Evolutionary conservation across 2,888 invertebrate genomes (phyloP).

Genomic region (Idaea biselata): DNA sequence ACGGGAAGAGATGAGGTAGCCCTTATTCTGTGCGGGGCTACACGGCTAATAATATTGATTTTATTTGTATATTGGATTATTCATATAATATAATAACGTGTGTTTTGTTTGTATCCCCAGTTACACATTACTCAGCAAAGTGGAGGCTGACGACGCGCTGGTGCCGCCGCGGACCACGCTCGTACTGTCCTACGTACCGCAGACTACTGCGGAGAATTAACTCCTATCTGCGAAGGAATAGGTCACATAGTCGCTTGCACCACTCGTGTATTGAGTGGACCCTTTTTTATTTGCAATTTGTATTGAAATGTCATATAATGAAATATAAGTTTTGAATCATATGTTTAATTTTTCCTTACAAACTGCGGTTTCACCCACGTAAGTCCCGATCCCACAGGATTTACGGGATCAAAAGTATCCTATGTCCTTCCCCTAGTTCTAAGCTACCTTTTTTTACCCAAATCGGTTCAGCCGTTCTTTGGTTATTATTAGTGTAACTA

Average conservation of each 20-base stretch:
- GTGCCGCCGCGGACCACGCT: conserved; percentile 83
- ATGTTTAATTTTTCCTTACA: conserved; percentile 22
- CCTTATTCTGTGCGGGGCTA: too few relatives aligned
- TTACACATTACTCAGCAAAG: conserved; percentile 62
- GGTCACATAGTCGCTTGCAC: conserved; percentile 18
- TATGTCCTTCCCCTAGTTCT: too few relatives aligned
- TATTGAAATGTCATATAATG: conserved; percentile 12
- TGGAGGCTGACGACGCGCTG: conserved; percentile 75
- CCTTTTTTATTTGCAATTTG: conserved; percentile 22
- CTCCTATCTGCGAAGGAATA: not conserved
- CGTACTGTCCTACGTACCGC: conserved; percentile 86
- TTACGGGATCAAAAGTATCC: too few relatives aligned
- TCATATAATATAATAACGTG: too few relatives aligned
- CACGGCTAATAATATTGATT: too few relatives aligned
- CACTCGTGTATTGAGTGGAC: conserved; percentile 21
- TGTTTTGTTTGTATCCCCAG: conserved; percentile 74
- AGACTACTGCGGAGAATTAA: conserved; percentile 47
- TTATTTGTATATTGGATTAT: too few relatives aligned
- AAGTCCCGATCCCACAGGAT: too few relatives aligned
- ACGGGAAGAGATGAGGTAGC: too few relatives aligned
- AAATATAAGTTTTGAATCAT: conserved; percentile 35
- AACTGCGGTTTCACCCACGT: too few relatives aligned
- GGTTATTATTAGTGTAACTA: too few relatives aligned
- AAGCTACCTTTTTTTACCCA: too few relatives aligned
- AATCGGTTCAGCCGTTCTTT: too few relatives aligned